A percentile compares a stretch with the other conserved stretches of the same genome.
Conservation (phyloP, 1,140 invertebrate species). For the Dendroctonus valens region DNA sequence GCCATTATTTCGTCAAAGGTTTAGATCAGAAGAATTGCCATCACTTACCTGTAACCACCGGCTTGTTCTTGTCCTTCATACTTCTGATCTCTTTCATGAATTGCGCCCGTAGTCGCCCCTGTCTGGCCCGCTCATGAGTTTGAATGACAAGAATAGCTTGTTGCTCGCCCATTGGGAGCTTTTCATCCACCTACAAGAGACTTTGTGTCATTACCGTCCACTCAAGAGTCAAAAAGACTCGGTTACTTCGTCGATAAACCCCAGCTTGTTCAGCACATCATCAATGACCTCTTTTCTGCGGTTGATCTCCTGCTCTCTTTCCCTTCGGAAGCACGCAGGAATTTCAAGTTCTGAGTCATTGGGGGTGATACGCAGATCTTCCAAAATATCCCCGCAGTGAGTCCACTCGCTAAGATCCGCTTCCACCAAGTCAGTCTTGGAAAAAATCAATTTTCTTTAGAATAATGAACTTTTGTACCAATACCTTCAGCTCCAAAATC, state of each 20-base stretch:
- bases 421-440: slow-evolving; percentile 83
- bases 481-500: slow-evolving; percentile 52
- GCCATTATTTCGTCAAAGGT: background rate
- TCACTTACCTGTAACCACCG: slow-evolving; percentile 52
- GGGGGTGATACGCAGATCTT: slow-evolving; percentile 58
- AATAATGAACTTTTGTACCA: background rate
- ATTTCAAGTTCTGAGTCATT: slow-evolving; percentile 58
- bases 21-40: background rate
- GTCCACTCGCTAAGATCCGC: slow-evolving; percentile 82
- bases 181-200: slow-evolving; percentile 45
- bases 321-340: slow-evolving; percentile 68
- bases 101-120: slow-evolving; percentile 78
- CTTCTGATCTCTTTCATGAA: slow-evolving; percentile 87
- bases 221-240: background rate
- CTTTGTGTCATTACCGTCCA: background rate
- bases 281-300: slow-evolving; percentile 63
- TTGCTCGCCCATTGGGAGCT: slow-evolving; percentile 66
- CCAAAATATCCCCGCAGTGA: slow-evolving; percentile 78
- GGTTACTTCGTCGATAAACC: slow-evolving; percentile 63
- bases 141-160: slow-evolving; percentile 86
- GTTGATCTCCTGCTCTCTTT: slow-evolving; percentile 62
- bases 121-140: slow-evolving; percentile 85
- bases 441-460: slow-evolving; percentile 17
- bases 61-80: slow-evolving; percentile 70
- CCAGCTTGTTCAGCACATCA: slow-evolving; percentile 64